Evolutionary conservation across 2,888 invertebrate species (phyloP), one percentile per base, ranked within the genome.

Genomic region (Molorchus minor): DNA sequence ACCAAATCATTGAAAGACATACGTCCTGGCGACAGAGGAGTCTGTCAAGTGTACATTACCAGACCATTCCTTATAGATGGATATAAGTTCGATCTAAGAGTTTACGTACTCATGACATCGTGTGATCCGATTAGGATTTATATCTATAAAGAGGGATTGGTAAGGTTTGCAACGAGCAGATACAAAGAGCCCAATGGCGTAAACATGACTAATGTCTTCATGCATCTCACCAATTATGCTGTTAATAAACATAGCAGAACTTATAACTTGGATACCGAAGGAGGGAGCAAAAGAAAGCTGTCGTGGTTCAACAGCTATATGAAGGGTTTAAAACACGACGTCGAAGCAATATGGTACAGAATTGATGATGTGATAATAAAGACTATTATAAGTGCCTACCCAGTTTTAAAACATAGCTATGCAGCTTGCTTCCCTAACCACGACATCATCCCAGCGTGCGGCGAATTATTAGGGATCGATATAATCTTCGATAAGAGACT

Each of bases 211-310:
- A 95, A 96, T 77, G 89, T 94, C 12, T 96, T 90, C 77, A 96
- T 96, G 96, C 96, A 96, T 77, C 82, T 96, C 58, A 96, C 96
- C 7, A 96, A 96, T 81, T 96, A 96, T 77, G 93, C 96, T 0
- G 89, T 96, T 13, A 96, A 96, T 79, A 95, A 94, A 77, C 91
- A 93, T 75, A 95, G 93, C 75, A 86, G 91, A 16, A 92, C 92
- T 58, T 96, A 92, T 75, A 88, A 93, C 25, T 85, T 89, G 58
- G 94, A 96, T 77, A 89, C 90, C 0, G 92, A 93, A 76, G 88
- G 88, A 10, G 96, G 96, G 15, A 96, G 94, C 76, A 96, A 96
- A 82, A 86, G 96, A 86, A 91, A 78, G 69, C 62, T 79, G 44
- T 75, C 78, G 10, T 81, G 80, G 80, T 71, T 96, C 71, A 94